Evolutionary conservation across 2,797 vertebrate genomes (phyloP), one percentile per base, ranked within the genome.

Genomic region (Ceyx erithaca): DNA sequence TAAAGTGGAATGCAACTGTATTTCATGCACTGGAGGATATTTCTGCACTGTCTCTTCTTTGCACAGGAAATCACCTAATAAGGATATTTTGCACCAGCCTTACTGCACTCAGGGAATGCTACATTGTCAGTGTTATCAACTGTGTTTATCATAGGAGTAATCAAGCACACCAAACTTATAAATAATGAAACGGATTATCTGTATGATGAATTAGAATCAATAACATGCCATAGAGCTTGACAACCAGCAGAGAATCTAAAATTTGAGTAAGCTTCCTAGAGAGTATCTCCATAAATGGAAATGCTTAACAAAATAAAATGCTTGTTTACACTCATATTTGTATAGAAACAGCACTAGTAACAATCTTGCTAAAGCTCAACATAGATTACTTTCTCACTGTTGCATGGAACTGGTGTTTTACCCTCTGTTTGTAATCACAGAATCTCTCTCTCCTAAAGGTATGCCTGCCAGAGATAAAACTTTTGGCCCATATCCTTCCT

Each of bases 61-160:
- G 69, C n/a, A 85, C 72, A 95, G 90, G 86, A 94, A 89, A 85
- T 95, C 87, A 71, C 92, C 88, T 92, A 95, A 93, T 92, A 93
- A 87, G 88, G 93, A 45, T 90, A 35, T 28, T 72, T 72, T 48
- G 66, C 48, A 69, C 30, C 23, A 72, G 66, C 22, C 79, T 69
- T 45, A 63, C 58, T 72, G 59, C 41, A 18, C 14, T 75, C 1
- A 1, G 79, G 62, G 72, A 94, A 69, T 55, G 46, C 15, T 49
- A 55, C 13, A 62, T 64, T 59, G 45, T 13, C 55, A 73, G 10
- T n/a, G 1, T 43, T 77, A 40, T 70, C 6, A 8, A 35, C 35
- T 14, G 9, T 21, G 20, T 80, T 63, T 80, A 55, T 52, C 7
- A 22, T 15, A 11, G 2, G 3, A 75, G 26, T 46, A 63, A 72